Base-by-base conservation (phyloP, 2,888 invertebrate species). In the Philaethria dido region DNA sequence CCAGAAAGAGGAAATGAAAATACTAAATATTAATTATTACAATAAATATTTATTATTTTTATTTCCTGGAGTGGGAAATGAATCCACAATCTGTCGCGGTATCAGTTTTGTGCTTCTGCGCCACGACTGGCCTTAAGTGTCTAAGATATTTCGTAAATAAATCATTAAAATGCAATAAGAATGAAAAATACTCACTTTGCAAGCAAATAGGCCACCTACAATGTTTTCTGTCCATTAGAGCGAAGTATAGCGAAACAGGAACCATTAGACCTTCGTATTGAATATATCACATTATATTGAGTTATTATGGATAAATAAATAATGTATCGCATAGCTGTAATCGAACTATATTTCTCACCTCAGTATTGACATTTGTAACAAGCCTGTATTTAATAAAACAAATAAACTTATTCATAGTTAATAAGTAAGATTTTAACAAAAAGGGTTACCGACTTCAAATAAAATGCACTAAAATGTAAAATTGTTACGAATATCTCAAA, bases 201-300 rank as follows among this genome's bases (percentile, higher is more conserved):
- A 3, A 11, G 14, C 14, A 39, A 20, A 0, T 18, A 45, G 45
- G 36, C 55, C 47, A 48, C 57, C 47, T 48, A 64, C 48, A 18
- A 14, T 29, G 29, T 57, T 25, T 36, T 8, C 25, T 39, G 22
- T 39, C 13, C 11, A 48, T 39, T 42, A 39, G 25, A 45, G 4
- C 20, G 8, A 54, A 44, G 62, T 63, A 14, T 42, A 52, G 52
- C 44, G 36, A 54, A 64, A 64, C 63, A 60, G 63, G 64, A 67
- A 69, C 62, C 42, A 69, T 65, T 48, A 62, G 65, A 52, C 60
- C 66, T 61, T 48, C 55, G 57, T 63, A 66, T 69, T 66, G 48
- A 64, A 72, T 69, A 48, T 60, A 68, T 66, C 65, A 67, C 67
- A 69, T 64, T 63, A 68, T 65, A 70, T 69, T 68, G 69, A 72